Evolutionary conservation across 2,888 invertebrate genomes (phyloP).

Genomic region (Didymodactylos carnosus): DNA sequence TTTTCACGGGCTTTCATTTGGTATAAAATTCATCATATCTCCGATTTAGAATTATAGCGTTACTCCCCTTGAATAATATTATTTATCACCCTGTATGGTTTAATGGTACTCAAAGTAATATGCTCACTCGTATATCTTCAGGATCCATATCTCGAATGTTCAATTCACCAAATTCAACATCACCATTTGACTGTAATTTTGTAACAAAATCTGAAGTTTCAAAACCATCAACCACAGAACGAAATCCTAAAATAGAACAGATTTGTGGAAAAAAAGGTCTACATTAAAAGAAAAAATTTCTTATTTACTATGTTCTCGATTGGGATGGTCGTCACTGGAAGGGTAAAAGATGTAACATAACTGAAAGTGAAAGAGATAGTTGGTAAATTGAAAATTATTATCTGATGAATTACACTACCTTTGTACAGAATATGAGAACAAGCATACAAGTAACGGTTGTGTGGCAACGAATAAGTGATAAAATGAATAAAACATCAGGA

Average conservation of each 20-base stretch:
- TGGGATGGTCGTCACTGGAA: neutral
- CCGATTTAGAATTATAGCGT: too few species aligned
- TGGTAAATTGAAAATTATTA: too few species aligned
- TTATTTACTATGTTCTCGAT: constrained; percentile 15
- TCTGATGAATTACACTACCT: neutral
- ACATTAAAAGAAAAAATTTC: too few species aligned
- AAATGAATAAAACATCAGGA: constrained; percentile 54
- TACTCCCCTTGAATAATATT: too few species aligned
- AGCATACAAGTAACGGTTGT: constrained; percentile 49
- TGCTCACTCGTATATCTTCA: constrained; percentile 66
- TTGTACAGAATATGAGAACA: constrained; percentile 11
- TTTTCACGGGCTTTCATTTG: too few species aligned
- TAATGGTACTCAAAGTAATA: too few species aligned
- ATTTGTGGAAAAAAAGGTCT: too few species aligned
- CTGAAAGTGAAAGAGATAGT: too few species aligned
- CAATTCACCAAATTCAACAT: constrained; percentile 69
- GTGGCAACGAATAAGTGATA: constrained; percentile 64
- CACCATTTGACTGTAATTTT: constrained; percentile 25
- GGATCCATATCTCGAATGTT: constrained; percentile 74
- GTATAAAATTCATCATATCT: too few species aligned
- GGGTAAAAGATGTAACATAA: constrained; percentile 1
- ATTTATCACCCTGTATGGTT: too few species aligned
- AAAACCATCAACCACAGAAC: constrained; percentile 13
- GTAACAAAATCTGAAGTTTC: constrained; percentile 4
- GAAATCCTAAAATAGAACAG: constrained; percentile 20